Conservation (phyloP, 2,113 vertebrate genomes). For the Monarcha castaneiventris region DNA sequence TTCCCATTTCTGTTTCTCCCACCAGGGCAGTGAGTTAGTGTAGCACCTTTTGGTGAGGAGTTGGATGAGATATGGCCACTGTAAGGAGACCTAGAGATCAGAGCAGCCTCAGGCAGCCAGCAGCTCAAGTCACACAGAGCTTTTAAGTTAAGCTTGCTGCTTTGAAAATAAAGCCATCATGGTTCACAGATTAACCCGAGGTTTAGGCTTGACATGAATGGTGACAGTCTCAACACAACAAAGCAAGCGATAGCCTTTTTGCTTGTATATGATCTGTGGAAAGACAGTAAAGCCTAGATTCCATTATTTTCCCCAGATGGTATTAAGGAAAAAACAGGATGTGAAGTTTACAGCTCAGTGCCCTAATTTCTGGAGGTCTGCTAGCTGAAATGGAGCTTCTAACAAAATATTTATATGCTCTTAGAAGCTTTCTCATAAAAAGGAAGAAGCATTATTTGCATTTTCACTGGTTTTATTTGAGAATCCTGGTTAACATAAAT, state of each 20-base stretch:
- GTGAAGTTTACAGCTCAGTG: slow-evolving; percentile 35
- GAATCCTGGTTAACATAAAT: slow-evolving; percentile 8
- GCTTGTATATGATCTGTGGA: background rate
- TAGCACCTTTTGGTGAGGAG: background rate
- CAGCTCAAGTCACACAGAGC: background rate
- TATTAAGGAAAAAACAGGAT: slow-evolving; percentile 12
- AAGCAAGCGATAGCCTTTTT: background rate
- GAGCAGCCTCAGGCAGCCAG: background rate
- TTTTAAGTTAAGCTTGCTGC: background rate
- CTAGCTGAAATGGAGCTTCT: slow-evolving; percentile 25
- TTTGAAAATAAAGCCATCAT: background rate
- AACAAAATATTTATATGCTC: slow-evolving; percentile 33
- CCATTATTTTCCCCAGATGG: slow-evolving; percentile 23
- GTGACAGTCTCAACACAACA: background rate
- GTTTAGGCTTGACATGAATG: background rate
- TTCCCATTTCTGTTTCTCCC: background rate
- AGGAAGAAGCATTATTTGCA: slow-evolving; percentile 8
- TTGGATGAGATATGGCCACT: background rate
- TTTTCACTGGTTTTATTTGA: slow-evolving; percentile 21
- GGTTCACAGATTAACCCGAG: background rate
- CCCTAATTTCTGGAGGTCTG: slow-evolving; percentile 48
- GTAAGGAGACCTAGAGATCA: background rate
- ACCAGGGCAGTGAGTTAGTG: background rate
- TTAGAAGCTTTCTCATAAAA: slow-evolving; percentile 2
- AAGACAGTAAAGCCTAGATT: background rate